Percentiles rank a stretch among this genome's conserved stretches.
phyloP scores from a whole-genome alignment of 2,113 vertebrate species.

The Spea bombifrons region DNA sequence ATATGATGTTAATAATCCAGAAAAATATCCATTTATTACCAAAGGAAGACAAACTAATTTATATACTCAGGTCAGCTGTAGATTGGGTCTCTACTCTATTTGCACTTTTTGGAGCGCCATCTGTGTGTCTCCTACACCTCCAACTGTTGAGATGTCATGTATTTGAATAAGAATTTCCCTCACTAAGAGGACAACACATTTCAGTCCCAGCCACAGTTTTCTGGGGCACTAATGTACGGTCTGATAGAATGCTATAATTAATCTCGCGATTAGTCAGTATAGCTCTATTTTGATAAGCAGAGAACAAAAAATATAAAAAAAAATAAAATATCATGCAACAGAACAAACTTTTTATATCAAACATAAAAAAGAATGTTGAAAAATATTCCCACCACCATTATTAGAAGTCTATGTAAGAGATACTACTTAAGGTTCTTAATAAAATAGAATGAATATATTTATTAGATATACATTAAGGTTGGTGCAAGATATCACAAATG shows the following conservation, averaged over 20 bases:
- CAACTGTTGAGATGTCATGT: neutral
- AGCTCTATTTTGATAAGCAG: neutral
- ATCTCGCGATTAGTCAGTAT: conserved; percentile 27
- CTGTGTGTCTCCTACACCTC: conserved; percentile 6
- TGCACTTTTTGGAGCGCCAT: neutral
- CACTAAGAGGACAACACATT: conserved; percentile 37
- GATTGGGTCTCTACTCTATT: conserved; percentile 3
- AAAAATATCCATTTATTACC: neutral
- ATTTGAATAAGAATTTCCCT: conserved; percentile 16
- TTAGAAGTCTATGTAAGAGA: no score
- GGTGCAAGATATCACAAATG: no score
- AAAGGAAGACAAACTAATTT: neutral
- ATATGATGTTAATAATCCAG: conserved; percentile 2
- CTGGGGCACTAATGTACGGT: neutral
- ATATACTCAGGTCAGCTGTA: conserved; percentile 23
- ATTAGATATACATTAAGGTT: no score
- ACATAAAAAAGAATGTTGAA: no score
- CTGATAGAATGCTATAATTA: conserved; percentile 31
- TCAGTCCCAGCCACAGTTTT: neutral
- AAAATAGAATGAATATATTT: no score
- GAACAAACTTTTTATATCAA: no score
- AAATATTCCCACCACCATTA: no score
- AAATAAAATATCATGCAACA: no score
- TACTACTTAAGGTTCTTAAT: no score
- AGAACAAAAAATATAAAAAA: neutral